Evolutionary conservation across 1,140 invertebrate species (phyloP), one percentile per base, ranked within the genome.

Genomic region (Calosoma granatense): DNA sequence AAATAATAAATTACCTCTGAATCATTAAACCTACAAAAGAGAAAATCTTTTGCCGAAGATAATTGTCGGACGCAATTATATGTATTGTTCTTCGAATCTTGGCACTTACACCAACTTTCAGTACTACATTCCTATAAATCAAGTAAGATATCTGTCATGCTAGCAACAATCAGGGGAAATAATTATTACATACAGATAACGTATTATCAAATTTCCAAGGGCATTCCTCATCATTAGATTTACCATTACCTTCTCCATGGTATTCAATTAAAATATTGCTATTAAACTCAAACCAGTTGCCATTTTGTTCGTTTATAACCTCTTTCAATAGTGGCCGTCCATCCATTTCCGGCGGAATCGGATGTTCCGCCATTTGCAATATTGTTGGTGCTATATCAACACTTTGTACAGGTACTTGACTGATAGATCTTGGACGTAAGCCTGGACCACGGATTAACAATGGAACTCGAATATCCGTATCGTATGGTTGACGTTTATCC

Each of bases 401-500:
- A 61, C 86, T 84, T 12, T 86, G 77, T 1, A 89, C 79, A 12
- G 85, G 79, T 51, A 79, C 73, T 17, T 73, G 61, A 41, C 78
- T 63, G 14, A 72, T 60, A 0, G 62, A 63, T 20, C 77, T 79
- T 54, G 69, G 63, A 21, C 64, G 61, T 20, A 92, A 76, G 1
- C 75, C 76, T 1, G 91, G 91, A 19, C 92, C 91, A 58, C 83
- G 73, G 2, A 94, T 81, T 21, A 93, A 63, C 12, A 95, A 72
- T 3, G 92, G 92, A 0, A 94, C 82, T 64, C 80, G 78, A 23
- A 92, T 87, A 66, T 95, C 92, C 2, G 88, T 85, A 66, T 95
- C 90, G 68, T 95, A 95, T 0, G 88, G 85, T 62, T 92, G 88
- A 19, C 92, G 76, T 68, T 95, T 95, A 70, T 94, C 92, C 65